Percentiles rank a stretch among this genome's conserved stretches.
Conservation (phyloP, 1,140 invertebrate genomes). For the Ylistrum balloti region DNA sequence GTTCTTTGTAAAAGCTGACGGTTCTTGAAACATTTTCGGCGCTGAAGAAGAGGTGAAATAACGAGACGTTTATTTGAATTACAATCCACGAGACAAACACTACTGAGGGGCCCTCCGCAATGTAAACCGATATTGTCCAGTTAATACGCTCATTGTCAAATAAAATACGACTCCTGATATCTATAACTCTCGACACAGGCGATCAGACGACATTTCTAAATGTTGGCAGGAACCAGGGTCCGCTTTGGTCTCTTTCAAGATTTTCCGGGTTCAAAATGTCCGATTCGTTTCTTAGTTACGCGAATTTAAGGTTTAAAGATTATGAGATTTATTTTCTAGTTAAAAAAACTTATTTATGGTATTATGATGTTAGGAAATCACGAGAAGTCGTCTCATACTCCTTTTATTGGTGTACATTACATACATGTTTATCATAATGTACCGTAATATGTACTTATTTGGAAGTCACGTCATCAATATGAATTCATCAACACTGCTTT, state of each 20-base stretch:
- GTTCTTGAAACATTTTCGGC: not conserved
- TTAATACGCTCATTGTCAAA: constrained; percentile 18
- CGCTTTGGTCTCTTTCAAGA: constrained; percentile 13
- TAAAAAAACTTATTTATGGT: too few relatives aligned
- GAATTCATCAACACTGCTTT: too few relatives aligned
- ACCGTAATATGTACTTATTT: too few relatives aligned
- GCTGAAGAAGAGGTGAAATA: too few relatives aligned
- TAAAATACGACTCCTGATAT: not conserved
- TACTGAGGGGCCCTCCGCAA: not conserved
- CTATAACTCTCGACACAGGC: not conserved
- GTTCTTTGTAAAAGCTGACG: constrained; percentile 27
- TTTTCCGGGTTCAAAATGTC: not conserved
- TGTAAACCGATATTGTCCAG: not conserved
- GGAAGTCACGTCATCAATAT: too few relatives aligned
- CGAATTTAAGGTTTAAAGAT: too few relatives aligned
- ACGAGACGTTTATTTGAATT: too few relatives aligned
- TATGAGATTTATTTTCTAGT: too few relatives aligned
- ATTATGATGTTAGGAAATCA: too few relatives aligned
- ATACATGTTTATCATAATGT: too few relatives aligned
- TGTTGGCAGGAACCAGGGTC: not conserved
- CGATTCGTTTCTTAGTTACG: not conserved
- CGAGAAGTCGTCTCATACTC: too few relatives aligned
- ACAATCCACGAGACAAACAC: not conserved
- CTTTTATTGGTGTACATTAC: too few relatives aligned
- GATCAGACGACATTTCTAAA: not conserved